Conservation (phyloP, 2,888 invertebrate genomes). For the Drosophila paranaensis region DNA sequence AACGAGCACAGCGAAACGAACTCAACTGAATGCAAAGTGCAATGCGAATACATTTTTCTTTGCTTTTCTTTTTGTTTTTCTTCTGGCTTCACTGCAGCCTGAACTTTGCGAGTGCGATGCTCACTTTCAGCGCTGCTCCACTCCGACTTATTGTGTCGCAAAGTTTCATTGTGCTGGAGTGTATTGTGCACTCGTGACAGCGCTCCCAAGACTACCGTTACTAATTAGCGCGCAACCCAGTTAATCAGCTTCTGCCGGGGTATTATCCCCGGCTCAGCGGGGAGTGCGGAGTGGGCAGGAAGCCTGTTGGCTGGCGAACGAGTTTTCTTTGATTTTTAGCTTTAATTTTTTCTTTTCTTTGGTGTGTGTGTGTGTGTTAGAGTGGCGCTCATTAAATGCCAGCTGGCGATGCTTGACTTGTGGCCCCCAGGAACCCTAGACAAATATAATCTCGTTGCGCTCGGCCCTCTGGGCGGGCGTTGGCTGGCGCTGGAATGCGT, state of each 20-base stretch:
- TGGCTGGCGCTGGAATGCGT: slow-evolving; percentile 83
- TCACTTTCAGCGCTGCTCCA: slow-evolving; percentile 12
- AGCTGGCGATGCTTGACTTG: slow-evolving; percentile 38
- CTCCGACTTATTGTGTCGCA: slow-evolving; percentile 48
- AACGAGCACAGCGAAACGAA: neutral
- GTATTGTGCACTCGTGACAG: slow-evolving; percentile 62
- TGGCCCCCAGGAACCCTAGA: slow-evolving; percentile 56
- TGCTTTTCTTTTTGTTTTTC: neutral
- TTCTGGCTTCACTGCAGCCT: slow-evolving; percentile 20
- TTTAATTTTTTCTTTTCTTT: slow-evolving; percentile 45
- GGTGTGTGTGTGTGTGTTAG: slow-evolving; percentile 23
- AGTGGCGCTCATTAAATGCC: slow-evolving; percentile 47
- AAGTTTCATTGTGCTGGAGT: slow-evolving; percentile 58
- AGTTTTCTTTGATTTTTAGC: slow-evolving; percentile 52
- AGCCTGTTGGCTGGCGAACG: slow-evolving; percentile 8
- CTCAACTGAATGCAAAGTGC: slow-evolving; percentile 25
- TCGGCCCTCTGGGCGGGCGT: slow-evolving; percentile 79
- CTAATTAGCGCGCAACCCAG: slow-evolving; percentile 77
- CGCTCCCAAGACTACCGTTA: slow-evolving; percentile 69
- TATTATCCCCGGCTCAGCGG: slow-evolving; percentile 34
- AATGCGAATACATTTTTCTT: slow-evolving; percentile 5
- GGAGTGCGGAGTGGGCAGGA: neutral
- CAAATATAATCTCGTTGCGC: slow-evolving; percentile 82
- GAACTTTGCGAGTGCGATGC: slow-evolving; percentile 4
- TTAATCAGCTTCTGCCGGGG: slow-evolving; percentile 72